These are phyloP conservation scores for Choreutis nemorana DNA, from an alignment of 2,888 invertebrate species.

Conservation along the genomic window DNA sequence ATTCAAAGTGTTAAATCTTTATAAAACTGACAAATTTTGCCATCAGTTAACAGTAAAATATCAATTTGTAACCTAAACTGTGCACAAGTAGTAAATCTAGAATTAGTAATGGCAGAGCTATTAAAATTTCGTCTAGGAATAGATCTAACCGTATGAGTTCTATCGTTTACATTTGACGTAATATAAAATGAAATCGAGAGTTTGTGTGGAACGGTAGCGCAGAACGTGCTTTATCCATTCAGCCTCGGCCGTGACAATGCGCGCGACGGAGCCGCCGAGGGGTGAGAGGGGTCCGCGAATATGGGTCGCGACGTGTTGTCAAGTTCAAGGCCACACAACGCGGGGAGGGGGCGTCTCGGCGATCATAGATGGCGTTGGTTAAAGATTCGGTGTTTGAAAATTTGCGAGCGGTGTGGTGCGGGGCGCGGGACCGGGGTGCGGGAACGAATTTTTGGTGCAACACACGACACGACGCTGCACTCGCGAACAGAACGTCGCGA, in stretches of 20 bases:
- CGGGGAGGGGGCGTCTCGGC: constrained; percentile 34
- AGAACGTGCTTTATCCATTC: constrained; percentile 50
- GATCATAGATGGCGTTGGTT: constrained; percentile 60
- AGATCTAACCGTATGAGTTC: too few species aligned
- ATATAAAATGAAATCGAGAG: constrained; percentile 49
- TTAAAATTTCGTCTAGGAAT: too few species aligned
- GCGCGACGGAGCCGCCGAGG: constrained; percentile 25
- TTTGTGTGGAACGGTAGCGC: constrained; percentile 26
- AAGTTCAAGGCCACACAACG: constrained; percentile 60
- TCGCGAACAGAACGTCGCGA: constrained; percentile 60
- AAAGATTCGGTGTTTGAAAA: constrained; percentile 47
- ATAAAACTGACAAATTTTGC: too few species aligned
- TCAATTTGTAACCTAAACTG: too few species aligned
- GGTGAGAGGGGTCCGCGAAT: constrained; percentile 36
- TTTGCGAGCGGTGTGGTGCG: constrained; percentile 45
- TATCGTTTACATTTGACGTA: too few species aligned
- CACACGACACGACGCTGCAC: constrained; percentile 57
- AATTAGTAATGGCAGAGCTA: too few species aligned
- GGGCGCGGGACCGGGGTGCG: constrained; percentile 37
- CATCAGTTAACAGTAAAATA: too few species aligned
- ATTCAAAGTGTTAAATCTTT: too few species aligned
- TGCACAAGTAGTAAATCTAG: too few species aligned
- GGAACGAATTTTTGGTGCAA: constrained; percentile 63
- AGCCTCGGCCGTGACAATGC: constrained; percentile 45
- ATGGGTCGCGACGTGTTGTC: constrained; percentile 57